A percentile compares a stretch with the other conserved stretches of the same genome.
Evolutionary conservation across 2,797 vertebrate genomes (phyloP).

Genomic region (Cephalopachus bancanus): DNA sequence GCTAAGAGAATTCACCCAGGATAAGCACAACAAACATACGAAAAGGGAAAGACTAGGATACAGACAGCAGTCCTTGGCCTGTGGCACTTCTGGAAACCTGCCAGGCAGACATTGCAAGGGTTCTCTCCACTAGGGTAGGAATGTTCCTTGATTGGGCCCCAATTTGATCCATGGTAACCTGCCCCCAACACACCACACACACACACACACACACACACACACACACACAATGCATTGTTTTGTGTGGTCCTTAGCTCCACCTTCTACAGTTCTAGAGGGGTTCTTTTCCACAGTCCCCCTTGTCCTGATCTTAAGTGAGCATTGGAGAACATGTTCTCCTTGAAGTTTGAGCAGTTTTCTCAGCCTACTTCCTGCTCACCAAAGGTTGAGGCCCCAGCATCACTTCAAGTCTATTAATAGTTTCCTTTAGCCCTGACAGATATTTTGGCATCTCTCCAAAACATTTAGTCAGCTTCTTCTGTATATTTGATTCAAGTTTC

Average conservation of each 20-base stretch:
- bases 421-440: background rate
- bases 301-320: background rate
- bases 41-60: background rate
- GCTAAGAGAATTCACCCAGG: background rate
- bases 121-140: background rate
- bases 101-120: background rate
- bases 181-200: no score
- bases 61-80: background rate
- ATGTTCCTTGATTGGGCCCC: background rate
- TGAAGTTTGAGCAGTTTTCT: background rate
- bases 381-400: background rate
- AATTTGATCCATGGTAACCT: background rate
- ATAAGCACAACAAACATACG: background rate
- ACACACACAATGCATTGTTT: background rate
- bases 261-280: background rate
- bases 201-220: no score
- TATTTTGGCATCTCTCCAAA: background rate
- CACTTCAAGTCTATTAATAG: background rate
- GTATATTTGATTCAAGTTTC: background rate
- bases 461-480: background rate
- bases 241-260: background rate
- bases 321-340: background rate
- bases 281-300: background rate
- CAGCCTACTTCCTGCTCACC: background rate
- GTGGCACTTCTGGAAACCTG: background rate